phyloP scores from a whole-genome alignment of 2,888 invertebrate genomes.

The Tolmerus cingulatus region DNA sequence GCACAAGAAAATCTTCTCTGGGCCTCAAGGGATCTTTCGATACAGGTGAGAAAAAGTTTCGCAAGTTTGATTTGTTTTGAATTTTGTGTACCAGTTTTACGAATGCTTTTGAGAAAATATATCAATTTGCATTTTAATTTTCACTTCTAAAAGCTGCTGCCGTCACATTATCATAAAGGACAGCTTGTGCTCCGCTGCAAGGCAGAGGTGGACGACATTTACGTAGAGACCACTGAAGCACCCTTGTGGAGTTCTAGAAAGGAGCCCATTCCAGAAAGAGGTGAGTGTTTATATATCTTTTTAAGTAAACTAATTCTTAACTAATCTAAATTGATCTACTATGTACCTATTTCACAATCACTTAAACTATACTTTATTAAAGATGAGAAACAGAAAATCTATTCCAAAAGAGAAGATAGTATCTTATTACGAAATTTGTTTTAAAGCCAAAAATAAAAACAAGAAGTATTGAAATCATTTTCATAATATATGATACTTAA shows the following conservation, averaged over 20 bases:
- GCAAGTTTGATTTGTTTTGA: neutral
- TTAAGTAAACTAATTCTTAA: neutral
- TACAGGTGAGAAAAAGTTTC: conserved; percentile 51
- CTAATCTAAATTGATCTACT: neutral
- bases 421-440: too few species aligned
- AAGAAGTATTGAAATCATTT: too few species aligned
- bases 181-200: conserved; percentile 53
- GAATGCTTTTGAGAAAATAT: neutral
- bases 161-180: conserved; percentile 54
- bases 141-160: conserved; percentile 50
- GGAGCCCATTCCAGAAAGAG: conserved; percentile 54
- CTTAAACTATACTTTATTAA: too few species aligned
- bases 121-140: neutral
- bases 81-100: neutral
- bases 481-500: too few species aligned
- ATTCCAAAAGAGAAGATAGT: too few species aligned
- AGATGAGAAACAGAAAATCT: too few species aligned
- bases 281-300: conserved; percentile 45
- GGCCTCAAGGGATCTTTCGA: conserved; percentile 53
- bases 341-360: too few species aligned
- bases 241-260: conserved; percentile 53
- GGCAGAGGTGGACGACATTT: conserved; percentile 53
- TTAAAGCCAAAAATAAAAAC: too few species aligned
- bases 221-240: conserved; percentile 53
- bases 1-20: conserved; percentile 53